Conservation (phyloP, 2,797 vertebrate species). For the Steatocranus sp. region DNA sequence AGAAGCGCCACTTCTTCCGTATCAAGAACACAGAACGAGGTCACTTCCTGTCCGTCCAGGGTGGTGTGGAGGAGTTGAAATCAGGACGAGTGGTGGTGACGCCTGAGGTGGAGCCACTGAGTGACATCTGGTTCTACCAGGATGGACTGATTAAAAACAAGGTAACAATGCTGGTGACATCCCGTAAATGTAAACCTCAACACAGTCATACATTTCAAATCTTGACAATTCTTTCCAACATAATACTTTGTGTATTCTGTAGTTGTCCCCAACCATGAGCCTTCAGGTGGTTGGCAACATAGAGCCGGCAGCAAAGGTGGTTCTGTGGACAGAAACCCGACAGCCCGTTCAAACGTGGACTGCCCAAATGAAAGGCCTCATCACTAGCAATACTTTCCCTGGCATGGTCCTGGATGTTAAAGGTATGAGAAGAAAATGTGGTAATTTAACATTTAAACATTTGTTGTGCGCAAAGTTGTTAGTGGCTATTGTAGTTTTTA, state of each 20-base stretch:
- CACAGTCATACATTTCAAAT: not conserved
- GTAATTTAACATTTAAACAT: not conserved
- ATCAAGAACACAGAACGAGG: constrained; percentile 79
- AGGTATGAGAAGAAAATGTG: constrained; percentile 67
- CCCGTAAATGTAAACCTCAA: rapidly evolving
- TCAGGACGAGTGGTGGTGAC: constrained; percentile 85
- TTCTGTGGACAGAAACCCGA: constrained; percentile 88
- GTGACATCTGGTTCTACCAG: constrained; percentile 89
- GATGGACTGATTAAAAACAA: constrained; percentile 92
- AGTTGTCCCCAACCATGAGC: constrained; percentile 84
- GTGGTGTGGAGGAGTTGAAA: constrained; percentile 86
- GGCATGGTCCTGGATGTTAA: constrained; percentile 88
- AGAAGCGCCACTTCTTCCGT: constrained; percentile 85
- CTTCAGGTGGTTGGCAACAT: constrained; percentile 89
- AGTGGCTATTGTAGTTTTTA: not conserved
- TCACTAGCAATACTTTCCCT: constrained; percentile 83
- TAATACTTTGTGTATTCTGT: not conserved
- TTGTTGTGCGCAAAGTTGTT: not conserved
- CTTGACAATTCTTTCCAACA: not conserved
- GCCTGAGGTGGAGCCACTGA: constrained; percentile 73
- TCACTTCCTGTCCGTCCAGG: constrained; percentile 81
- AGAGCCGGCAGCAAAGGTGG: constrained; percentile 80
- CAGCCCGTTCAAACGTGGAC: constrained; percentile 86
- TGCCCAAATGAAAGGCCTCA: constrained; percentile 71
- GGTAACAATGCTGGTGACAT: constrained; percentile 58